Evolutionary conservation across 2,113 vertebrate genomes (phyloP).

Genomic region (Thalassarche chlororhynchos): DNA sequence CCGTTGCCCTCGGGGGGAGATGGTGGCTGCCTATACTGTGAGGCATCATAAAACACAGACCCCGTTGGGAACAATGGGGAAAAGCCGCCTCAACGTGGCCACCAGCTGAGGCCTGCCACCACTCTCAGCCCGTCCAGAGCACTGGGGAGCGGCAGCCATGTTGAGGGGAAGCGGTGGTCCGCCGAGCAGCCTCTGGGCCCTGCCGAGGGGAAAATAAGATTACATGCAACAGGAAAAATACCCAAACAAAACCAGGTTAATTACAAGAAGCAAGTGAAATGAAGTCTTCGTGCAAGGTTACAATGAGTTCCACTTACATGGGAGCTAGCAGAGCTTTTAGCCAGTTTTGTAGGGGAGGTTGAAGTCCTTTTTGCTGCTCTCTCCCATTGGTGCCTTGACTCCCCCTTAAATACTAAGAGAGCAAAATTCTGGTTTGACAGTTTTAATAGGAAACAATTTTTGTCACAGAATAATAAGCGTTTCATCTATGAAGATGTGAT

Average conservation of each 20-base stretch:
- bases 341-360: not conserved
- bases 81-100: not conserved
- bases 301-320: not conserved
- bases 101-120: not conserved
- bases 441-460: not conserved
- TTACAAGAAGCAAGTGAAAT: not conserved
- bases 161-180: not conserved
- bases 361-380: not conserved
- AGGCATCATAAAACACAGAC: conserved; percentile 44
- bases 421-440: not conserved
- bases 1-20: not conserved
- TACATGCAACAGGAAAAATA: not conserved
- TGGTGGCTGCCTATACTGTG: conserved; percentile 38
- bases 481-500: not conserved
- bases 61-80: conserved; percentile 41
- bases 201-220: not conserved
- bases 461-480: not conserved
- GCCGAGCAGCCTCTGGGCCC: not conserved
- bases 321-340: not conserved
- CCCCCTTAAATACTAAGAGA: not conserved
- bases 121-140: not conserved
- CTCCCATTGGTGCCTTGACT: not conserved
- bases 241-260: not conserved
- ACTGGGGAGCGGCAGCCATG: not conserved
- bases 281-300: not conserved